Evolutionary conservation across 2,888 invertebrate genomes (phyloP), one percentile per base, ranked within the genome.

Genomic region (Drosophila birchii): DNA sequence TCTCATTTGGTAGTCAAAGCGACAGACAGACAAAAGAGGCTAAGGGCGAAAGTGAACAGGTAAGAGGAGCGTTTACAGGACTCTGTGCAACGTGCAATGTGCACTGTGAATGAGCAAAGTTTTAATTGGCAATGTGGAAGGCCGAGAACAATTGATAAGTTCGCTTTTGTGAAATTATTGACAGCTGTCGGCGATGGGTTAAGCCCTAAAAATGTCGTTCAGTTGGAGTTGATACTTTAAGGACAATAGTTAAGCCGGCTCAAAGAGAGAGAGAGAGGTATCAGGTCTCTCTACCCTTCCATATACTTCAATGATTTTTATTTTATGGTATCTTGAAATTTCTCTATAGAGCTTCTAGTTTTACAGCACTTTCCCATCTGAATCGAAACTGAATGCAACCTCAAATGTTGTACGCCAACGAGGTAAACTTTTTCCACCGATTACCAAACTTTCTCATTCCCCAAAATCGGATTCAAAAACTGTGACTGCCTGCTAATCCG

Each of bases 401-500:
- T 32, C 38, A 60, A 59, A 53, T 20, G 38, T 38, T 51, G 32
- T 47, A 61, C 39, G 18, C 58, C 36, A 59, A 53, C 51, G 51
- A 34, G n/a, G n/a, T 47, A 49, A 47, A 71, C 39, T 49, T 49
- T 67, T 61, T 7, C 34, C 47, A 26, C 44, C 59, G 41, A 68
- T 71, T 58, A 58, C 34, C 36, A 49, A 68, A 68, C 72, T 68
- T 68, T 68, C 47, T 9, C 72, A 71, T 68, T 72, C 20, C 36
- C 41, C 51, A 23, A 71, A 68, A 68, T 71, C 58, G 54, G 71
- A 57, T 71, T 68, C 47, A 41, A 58, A 71, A 68, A 68, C 68
- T 68, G 68, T 72, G 72, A 58, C 68, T 68, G 59, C 57, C 45
- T 14, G 71, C 58, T 71, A 68, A 71, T 68, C 58, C 72, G 41